A percentile compares a stretch with the other conserved stretches of the same genome.
These are phyloP conservation scores for Hippocampus kuda DNA, from an alignment of 2,797 vertebrate species.

Conservation along the genomic window DNA sequence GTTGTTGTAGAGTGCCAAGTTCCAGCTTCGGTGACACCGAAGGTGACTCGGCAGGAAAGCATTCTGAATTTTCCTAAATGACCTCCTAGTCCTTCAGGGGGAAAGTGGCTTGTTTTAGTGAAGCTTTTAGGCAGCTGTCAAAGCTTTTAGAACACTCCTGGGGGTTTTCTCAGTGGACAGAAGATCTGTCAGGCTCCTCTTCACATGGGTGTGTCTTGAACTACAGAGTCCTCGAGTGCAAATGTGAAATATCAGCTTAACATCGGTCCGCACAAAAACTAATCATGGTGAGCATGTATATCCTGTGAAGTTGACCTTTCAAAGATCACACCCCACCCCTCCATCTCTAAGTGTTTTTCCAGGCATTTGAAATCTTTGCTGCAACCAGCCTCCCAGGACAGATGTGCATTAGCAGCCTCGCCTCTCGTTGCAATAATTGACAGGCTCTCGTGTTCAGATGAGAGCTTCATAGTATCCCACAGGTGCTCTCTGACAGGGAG, in stretches of 20 bases:
- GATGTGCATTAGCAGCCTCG: slow-evolving; percentile 54
- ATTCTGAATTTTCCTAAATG: neutral
- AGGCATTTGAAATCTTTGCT: slow-evolving; percentile 21
- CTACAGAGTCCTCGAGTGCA: neutral
- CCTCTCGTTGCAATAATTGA: slow-evolving; percentile 43
- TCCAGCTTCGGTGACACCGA: neutral
- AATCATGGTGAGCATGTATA: neutral
- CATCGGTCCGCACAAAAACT: neutral
- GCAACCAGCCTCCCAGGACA: slow-evolving; percentile 39
- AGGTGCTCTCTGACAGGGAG: slow-evolving; percentile 20
- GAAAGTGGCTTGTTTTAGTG: slow-evolving; percentile 9
- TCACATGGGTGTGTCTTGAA: slow-evolving; percentile 7
- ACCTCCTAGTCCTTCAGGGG: slow-evolving; percentile 9
- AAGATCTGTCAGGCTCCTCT: slow-evolving; percentile 6
- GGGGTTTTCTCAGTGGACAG: slow-evolving; percentile 17
- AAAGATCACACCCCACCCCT: slow-evolving; percentile 13
- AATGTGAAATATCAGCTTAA: neutral
- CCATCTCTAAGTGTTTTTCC: slow-evolving; percentile 32
- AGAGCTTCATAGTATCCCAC: slow-evolving; percentile 28
- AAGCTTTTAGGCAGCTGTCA: slow-evolving; percentile 29
- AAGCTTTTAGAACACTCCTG: slow-evolving; percentile 7
- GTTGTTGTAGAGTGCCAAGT: neutral
- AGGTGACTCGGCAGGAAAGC: slow-evolving; percentile 3
- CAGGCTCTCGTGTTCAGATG: slow-evolving; percentile 31
- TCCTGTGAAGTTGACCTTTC: slow-evolving; percentile 8